These are phyloP conservation scores for Strix aluco DNA, from an alignment of 2,113 vertebrate species.

Conservation along the genomic window DNA sequence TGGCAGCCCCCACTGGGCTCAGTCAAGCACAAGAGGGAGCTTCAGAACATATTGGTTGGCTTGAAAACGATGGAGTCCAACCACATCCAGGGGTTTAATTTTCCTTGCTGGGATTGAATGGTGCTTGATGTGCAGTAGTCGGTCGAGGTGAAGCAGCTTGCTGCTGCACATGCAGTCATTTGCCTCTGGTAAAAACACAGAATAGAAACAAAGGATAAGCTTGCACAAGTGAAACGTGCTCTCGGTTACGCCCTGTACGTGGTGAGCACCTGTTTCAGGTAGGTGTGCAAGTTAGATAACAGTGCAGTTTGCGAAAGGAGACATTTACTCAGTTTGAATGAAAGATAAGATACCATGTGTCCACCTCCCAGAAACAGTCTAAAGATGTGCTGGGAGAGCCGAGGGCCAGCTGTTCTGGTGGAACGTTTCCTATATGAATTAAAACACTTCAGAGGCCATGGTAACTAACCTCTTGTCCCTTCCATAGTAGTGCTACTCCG, in stretches of 20 bases:
- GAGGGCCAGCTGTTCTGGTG: too few species aligned
- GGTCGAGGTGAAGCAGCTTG: not conserved
- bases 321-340: not conserved
- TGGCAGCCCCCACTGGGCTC: not conserved
- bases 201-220: not conserved
- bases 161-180: not conserved
- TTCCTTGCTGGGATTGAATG: not conserved
- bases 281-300: too few species aligned
- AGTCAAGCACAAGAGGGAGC: not conserved
- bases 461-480: not conserved
- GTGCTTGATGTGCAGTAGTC: too few species aligned
- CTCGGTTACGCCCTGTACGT: not conserved
- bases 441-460: accelerated
- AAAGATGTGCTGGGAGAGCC: not conserved
- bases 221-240: not conserved
- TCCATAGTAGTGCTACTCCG: not conserved
- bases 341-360: too few species aligned
- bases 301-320: not conserved
- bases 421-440: too few species aligned
- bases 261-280: not conserved
- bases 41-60: not conserved
- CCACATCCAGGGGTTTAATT: not conserved
- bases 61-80: not conserved
- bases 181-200: not conserved
- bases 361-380: not conserved